Evolutionary conservation across 2,797 vertebrate species (phyloP), one percentile per base, ranked within the genome.

Genomic region (Poeciliopsis turneri): DNA sequence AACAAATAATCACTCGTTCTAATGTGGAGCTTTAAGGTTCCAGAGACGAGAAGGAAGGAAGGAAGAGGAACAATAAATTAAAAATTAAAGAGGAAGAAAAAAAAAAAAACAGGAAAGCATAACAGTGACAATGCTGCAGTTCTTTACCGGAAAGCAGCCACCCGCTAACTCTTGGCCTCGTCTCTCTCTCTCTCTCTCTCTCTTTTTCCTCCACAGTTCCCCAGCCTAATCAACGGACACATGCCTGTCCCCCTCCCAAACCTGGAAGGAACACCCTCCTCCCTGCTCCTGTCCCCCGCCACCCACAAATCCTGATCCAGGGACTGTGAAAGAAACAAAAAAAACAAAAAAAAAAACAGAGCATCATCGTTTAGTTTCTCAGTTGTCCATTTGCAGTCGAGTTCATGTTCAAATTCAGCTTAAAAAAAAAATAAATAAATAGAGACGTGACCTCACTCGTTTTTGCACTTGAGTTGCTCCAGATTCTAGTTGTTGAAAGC

Each of bases 141-240:
- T 93, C 90, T 89, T 91, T 82, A 81, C 81, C 89, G 91, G 93
- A 94, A 93, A 92, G 82, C 82, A 71, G 88, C 79, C 84, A 70
- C 68, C 39, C 68, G 68, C 87, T 91, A 87, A 92, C 91, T 80
- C 85, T 77, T 75, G 2, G 78, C 80, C 20, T 23, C 20, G 49
- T 51, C 49, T 53, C 53, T 51, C 25, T 74, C 49, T 93, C 89
- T 94, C 36, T 51, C 49, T 51, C 73, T 51, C 25, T 74, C 49
- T 92, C 89, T 93, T 88, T 94, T 91, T 94, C n/a, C 86, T 92
- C 93, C 86, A 23, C 96, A 99, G 98, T 99, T 98, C 93, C 98
- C 98, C 88, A 97, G 96, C 90, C 96, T 98, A 94, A 96, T 99
- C 76, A 99, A 98, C 51, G 96, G 97, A 89, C 97, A 98, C 94